These are phyloP conservation scores for Seriola aureovittata DNA, from an alignment of 2,113 vertebrate genomes.

Conservation along the genomic window DNA sequence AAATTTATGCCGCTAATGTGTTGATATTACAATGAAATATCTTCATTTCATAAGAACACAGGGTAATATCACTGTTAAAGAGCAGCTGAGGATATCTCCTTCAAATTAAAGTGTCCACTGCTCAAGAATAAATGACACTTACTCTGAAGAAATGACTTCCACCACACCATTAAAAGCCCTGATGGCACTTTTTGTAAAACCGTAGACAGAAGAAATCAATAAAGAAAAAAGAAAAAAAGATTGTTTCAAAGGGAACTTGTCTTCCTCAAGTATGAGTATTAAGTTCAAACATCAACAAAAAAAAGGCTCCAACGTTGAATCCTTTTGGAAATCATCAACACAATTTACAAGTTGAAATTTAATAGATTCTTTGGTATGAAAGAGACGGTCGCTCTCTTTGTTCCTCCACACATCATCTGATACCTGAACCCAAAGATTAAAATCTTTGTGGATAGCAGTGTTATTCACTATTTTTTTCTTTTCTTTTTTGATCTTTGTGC, in stretches of 20 bases:
- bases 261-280: not conserved
- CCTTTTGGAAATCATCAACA: conserved; percentile 11
- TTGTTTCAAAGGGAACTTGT: conserved; percentile 13
- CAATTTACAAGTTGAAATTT: not conserved
- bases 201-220: conserved; percentile 1
- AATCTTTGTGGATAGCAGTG: not conserved
- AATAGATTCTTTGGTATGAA: not conserved
- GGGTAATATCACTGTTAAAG: not conserved
- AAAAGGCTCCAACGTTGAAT: not conserved
- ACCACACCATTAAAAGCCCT: not conserved
- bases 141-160: not conserved
- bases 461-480: no score
- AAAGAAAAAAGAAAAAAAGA: not conserved
- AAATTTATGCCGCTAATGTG: not conserved
- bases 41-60: not conserved
- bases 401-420: not conserved
- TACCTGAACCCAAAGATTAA: not conserved
- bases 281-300: not conserved
- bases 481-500: no score
- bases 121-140: not conserved
- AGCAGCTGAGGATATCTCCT: not conserved
- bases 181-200: not conserved
- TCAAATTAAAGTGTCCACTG: not conserved
- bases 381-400: not conserved
- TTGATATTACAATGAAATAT: not conserved